phyloP scores from a whole-genome alignment of 2,797 vertebrate species.

The Euphonia xanthogaster region DNA sequence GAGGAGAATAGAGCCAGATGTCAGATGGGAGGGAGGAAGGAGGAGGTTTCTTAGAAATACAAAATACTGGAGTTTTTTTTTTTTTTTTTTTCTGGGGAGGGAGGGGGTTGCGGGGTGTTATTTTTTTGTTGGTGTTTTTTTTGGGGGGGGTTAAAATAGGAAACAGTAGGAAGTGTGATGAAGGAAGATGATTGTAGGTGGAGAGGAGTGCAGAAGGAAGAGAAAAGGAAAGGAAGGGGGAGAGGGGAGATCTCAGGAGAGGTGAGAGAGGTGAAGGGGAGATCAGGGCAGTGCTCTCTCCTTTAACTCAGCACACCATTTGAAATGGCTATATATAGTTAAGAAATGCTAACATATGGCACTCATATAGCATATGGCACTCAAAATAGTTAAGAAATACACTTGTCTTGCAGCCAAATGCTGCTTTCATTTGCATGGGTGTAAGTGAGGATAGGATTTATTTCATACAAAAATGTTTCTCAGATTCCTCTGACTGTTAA shows the following conservation, averaged over 20 bases:
- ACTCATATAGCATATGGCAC: slow-evolving; percentile 64
- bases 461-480: slow-evolving; percentile 58
- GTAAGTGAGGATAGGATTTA: slow-evolving; percentile 69
- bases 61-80: background rate
- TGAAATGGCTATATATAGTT: slow-evolving; percentile 63
- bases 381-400: slow-evolving; percentile 70
- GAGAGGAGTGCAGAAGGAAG: slow-evolving; percentile 19
- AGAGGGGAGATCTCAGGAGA: background rate
- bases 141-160: background rate
- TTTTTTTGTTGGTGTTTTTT: background rate
- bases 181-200: background rate
- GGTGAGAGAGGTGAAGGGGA: slow-evolving; percentile 9
- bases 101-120: background rate
- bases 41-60: slow-evolving; percentile 27
- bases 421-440: slow-evolving; percentile 63
- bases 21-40: background rate
- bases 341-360: slow-evolving; percentile 64
- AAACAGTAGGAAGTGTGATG: slow-evolving; percentile 40
- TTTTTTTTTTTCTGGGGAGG: background rate
- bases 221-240: background rate
- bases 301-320: background rate
- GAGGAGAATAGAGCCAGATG: background rate
- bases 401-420: slow-evolving; percentile 63
- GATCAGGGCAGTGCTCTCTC: slow-evolving; percentile 9
- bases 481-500: slow-evolving; percentile 45